phyloP scores from a whole-genome alignment of 1,140 invertebrate species.

The Drosophila malerkotliana region DNA sequence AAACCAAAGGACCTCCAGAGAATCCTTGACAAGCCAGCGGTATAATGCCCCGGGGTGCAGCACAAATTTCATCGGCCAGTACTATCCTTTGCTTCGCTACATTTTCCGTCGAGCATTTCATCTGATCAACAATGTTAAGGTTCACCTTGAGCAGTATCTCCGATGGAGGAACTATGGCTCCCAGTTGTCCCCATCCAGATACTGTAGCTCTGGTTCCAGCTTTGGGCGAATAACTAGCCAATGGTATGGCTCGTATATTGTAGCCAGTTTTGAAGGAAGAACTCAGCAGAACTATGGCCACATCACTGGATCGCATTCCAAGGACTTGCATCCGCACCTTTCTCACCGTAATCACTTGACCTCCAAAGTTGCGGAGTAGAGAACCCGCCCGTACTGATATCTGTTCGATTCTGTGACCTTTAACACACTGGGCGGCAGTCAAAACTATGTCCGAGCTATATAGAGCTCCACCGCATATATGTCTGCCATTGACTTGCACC shows the following conservation, averaged over 20 bases:
- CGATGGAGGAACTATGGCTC: background rate
- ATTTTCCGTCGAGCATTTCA: background rate
- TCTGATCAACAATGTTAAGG: background rate
- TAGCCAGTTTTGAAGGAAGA: background rate
- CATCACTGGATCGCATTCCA: slow-evolving; percentile 2
- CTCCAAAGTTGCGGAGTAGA: background rate
- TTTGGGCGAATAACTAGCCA: background rate
- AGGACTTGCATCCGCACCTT: background rate
- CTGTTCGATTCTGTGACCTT: background rate
- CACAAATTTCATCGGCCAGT: slow-evolving; percentile 11
- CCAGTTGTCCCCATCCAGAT: slow-evolving; percentile 28
- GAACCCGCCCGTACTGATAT: slow-evolving; percentile 16
- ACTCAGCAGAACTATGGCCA: slow-evolving; percentile 15
- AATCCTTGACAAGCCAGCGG: slow-evolving; percentile 7
- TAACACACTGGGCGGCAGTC: slow-evolving; percentile 20
- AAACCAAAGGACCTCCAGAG: slow-evolving; percentile 24
- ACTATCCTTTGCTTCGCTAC: background rate
- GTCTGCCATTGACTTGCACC: background rate
- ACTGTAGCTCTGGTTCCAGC: background rate
- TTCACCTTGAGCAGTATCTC: background rate
- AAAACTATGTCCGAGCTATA: slow-evolving; percentile 3
- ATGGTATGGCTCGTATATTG: background rate
- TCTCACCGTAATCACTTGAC: background rate
- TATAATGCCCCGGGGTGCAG: background rate
- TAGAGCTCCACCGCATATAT: slow-evolving; percentile 17